phyloP scores from a whole-genome alignment of 2,888 invertebrate species.

The Drosophila mayaguana region DNA sequence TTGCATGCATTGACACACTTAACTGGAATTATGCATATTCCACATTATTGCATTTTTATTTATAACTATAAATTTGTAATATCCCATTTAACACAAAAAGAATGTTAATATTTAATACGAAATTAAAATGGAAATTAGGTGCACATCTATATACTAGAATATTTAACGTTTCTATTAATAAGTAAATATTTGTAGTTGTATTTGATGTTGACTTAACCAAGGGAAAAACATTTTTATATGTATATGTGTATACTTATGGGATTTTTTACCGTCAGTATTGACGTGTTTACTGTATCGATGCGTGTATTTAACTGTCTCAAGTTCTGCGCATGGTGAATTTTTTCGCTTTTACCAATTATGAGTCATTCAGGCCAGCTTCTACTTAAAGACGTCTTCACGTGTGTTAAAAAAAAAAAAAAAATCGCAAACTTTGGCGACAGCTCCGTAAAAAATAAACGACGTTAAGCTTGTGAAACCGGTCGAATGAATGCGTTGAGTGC shows the following conservation, averaged over 20 bases:
- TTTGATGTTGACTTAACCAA: conserved; percentile 13
- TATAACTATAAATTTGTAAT: background rate
- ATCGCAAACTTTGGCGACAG: conserved; percentile 17
- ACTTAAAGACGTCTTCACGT: conserved; percentile 34
- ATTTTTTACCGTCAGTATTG: conserved; percentile 33
- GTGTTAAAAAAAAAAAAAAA: conserved; percentile 24
- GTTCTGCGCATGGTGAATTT: background rate
- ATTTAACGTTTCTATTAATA: conserved; percentile 19
- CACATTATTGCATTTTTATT: background rate
- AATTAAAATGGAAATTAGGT: background rate
- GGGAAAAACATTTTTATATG: conserved; percentile 42
- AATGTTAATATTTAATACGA: background rate
- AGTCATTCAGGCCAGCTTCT: conserved; percentile 38
- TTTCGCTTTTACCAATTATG: conserved; percentile 38
- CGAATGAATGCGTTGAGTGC: conserved; percentile 13
- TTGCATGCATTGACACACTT: background rate
- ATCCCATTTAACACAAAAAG: background rate
- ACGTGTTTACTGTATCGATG: conserved; percentile 30
- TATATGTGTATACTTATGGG: conserved; percentile 36
- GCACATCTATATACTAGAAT: background rate
- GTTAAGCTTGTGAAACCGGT: conserved; percentile 47
- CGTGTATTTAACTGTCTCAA: conserved; percentile 31
- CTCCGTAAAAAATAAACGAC: conserved; percentile 11
- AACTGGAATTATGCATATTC: background rate
- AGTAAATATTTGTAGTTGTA: background rate